Base-by-base conservation (phyloP, 2,797 vertebrate species). In the Urocyon cinereoargenteus region DNA sequence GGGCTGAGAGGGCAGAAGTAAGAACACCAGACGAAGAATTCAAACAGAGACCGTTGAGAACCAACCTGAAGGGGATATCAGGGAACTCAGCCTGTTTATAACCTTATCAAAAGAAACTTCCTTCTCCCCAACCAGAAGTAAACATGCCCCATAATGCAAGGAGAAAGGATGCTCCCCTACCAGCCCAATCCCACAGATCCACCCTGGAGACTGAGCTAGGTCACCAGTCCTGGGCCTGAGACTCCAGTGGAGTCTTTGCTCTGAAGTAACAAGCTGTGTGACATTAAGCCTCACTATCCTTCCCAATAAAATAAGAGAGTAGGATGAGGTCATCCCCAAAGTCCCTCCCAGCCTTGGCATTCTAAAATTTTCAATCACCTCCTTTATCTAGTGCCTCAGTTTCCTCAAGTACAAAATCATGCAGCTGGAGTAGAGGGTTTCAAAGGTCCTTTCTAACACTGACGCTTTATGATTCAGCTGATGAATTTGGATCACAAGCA, bases 401-500 rank as follows among this genome's bases (percentile, higher is more conserved):
- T 86, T 82, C 59, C 22, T 84, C 34, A 16, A 94, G 57, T 91
- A 75, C 64, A 86, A 94, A 95, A 91, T 79, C 4, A 64, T 55
- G 62, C 28, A 24, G 9, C 22, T 49, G 34, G 57, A 94, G 21
- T 28, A 73, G 86, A 45, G 24, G 21, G 82, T 77, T 94, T 93
- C 86, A 73, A 73, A 94, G 72, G 79, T 62, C 15, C 59, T 86
- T 86, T 57, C 77, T 31, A 96, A 84, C 34, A 91, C 31, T 10
- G 14, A 82, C 19, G 49, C 77, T 94, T 84, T 62, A 9, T 59
- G 86, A 86, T 90, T 92, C 89, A 53, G 83, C 75, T 83, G 94
- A 95, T 94, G 93, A 97, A 98, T 96, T 96, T 57, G 72, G 36
- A 85, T n/a, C 95, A 97, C 66, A 96, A 98, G 96, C 96, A 83